Evolutionary conservation across 2,113 vertebrate genomes (phyloP), one percentile per base, ranked within the genome.

Genomic region (Gadus chalcogrammus): DNA sequence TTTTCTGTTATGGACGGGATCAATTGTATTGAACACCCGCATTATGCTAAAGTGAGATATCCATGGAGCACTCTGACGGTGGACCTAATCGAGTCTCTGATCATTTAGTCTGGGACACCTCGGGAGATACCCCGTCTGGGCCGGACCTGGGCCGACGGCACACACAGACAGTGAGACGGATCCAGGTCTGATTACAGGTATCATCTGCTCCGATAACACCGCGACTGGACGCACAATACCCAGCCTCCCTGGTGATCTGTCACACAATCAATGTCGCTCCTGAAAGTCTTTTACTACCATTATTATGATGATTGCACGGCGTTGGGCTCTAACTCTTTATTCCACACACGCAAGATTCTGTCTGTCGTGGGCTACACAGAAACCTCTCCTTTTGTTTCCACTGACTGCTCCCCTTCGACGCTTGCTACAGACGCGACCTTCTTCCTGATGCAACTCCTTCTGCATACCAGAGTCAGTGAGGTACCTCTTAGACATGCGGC

Each of bases 201-300:
- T 64, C n/a, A 64, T 64, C 62, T 35, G 27, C 16, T 31, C 27
- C 62, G 17, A 64, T 64, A 35, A n/a, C 27, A 16, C 15, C 15
- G 13, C 15, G 31, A 28, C 31, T 17, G 15, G 28, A 56, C 27
- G 4, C 24, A 58, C 53, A 68, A 58, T 59, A 55, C 5, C 53
- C 22, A 58, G 24, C 66, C 52, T 2, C 12, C 65, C 48, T 52
- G 38, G 48, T 55, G 48, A 55, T 67, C 65, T 55, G 48, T 5
- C 55, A 38, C 27, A 22, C 22, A 67, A 67, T 67, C 48, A 24
- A 67, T 67, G 65, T 55, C 48, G 6, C 65, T 24, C 18, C 20
- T 20, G 65, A 18, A 67, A 55, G 38, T 67, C 18, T 24, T 55
- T 67, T 48, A 13, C 42, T 9, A 48, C 9, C 11, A 48, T 48